Evolutionary conservation across 1,140 invertebrate species (phyloP).

Genomic region (Holotrichia oblita): DNA sequence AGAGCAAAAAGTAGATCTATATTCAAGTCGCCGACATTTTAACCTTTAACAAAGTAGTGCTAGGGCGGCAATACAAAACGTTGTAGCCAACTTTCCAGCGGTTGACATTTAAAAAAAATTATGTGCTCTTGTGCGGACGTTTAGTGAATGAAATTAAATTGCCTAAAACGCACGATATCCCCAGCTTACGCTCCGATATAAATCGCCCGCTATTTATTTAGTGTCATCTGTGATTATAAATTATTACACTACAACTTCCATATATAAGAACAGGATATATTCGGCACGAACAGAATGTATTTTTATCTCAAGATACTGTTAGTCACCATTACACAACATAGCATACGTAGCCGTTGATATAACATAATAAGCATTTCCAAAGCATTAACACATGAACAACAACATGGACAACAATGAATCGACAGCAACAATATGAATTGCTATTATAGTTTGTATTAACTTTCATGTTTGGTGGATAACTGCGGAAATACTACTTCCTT

Average conservation of each 20-base stretch:
- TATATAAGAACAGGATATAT: too few species aligned
- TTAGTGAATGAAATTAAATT: slow-evolving; percentile 11
- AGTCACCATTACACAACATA: too few species aligned
- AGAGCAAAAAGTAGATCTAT: slow-evolving; percentile 27
- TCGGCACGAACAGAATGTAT: too few species aligned
- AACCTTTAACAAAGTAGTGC: slow-evolving; percentile 17
- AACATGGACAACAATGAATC: too few species aligned
- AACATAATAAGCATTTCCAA: too few species aligned
- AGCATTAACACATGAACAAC: too few species aligned
- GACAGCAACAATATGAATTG: too few species aligned
- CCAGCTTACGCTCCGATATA: neutral
- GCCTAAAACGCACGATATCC: neutral
- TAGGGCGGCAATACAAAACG: slow-evolving; percentile 13
- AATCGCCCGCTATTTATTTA: neutral
- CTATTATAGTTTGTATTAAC: too few species aligned
- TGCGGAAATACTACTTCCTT: too few species aligned
- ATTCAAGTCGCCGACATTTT: slow-evolving; percentile 31
- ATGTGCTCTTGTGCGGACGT: neutral
- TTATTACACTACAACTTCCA: neutral
- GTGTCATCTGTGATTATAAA: neutral
- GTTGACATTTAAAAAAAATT: slow-evolving; percentile 17
- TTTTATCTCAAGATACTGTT: too few species aligned
- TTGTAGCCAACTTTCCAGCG: neutral
- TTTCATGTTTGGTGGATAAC: too few species aligned
- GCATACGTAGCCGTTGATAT: too few species aligned